Conservation (phyloP, 2,113 vertebrate genomes). For the Cochlearius cochlearius region DNA sequence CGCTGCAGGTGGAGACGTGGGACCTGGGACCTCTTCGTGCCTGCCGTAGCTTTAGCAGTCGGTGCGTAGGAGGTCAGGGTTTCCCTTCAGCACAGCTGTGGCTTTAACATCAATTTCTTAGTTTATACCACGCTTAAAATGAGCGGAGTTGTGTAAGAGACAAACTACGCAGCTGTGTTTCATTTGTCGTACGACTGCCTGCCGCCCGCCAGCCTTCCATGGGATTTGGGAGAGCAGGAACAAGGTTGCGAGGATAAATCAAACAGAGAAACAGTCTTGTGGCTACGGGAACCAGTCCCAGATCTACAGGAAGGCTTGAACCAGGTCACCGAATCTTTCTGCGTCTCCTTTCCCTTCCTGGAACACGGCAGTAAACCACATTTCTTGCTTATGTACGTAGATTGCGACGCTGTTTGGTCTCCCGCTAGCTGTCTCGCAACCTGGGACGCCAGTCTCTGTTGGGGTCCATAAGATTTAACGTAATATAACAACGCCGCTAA, state of each 20-base stretch:
- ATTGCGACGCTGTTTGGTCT: not conserved
- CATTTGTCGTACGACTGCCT: not conserved
- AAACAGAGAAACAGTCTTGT: not conserved
- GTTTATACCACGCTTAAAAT: not conserved
- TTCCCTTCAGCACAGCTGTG: not conserved
- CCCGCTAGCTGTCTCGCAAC: not conserved
- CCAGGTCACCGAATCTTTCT: not conserved
- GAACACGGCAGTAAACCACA: not conserved
- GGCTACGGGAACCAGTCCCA: not conserved
- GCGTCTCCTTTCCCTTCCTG: not conserved
- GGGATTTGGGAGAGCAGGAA: not conserved
- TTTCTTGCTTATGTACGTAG: not conserved
- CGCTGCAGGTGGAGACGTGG: not conserved
- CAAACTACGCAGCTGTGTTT: not conserved
- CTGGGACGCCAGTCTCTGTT: not conserved
- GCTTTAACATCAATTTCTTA: not conserved
- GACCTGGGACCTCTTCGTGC: not conserved
- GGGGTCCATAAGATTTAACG: not conserved
- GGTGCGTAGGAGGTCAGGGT: rapidly evolving
- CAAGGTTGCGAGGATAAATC: not conserved
- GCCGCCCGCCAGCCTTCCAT: not conserved
- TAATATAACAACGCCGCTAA: not conserved
- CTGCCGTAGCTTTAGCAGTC: rapidly evolving
- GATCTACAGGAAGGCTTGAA: not conserved
- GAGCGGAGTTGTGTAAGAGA: not conserved